Evolutionary conservation across 2,797 vertebrate species (phyloP).

Genomic region (Calcarius lapponicus): DNA sequence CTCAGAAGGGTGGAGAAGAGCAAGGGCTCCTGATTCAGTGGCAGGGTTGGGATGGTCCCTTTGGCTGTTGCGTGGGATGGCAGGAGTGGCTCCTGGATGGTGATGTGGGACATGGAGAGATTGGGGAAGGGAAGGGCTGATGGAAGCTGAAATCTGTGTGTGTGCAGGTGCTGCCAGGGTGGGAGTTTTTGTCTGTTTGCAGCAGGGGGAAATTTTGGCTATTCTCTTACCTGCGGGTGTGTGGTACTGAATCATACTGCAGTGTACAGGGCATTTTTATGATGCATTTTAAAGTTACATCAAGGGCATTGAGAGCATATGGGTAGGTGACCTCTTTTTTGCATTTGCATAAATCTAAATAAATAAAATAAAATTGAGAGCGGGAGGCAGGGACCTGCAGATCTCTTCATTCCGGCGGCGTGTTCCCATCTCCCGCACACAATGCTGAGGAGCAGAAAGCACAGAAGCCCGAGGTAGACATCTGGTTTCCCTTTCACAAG

Average conservation of each 20-base stretch:
- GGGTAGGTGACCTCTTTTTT: conserved; percentile 28
- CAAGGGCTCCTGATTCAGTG: background rate
- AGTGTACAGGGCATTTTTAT: background rate
- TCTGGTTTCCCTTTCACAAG: conserved; percentile 64
- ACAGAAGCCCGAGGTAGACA: conserved; percentile 36
- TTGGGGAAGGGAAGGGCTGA: background rate
- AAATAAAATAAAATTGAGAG: conserved; percentile 18
- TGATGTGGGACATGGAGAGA: background rate
- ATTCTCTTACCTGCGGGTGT: background rate
- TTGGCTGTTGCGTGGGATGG: background rate
- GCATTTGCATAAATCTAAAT: conserved; percentile 66
- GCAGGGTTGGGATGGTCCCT: background rate
- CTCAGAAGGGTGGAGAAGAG: background rate
- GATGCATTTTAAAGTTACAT: conserved; percentile 37
- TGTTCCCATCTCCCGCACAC: background rate
- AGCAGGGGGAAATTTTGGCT: background rate
- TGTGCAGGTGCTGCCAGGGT: background rate
- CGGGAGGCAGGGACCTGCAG: conserved; percentile 14
- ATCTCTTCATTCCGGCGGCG: background rate
- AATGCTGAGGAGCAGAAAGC: conserved; percentile 28
- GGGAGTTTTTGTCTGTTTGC: background rate
- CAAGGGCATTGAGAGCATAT: conserved; percentile 34
- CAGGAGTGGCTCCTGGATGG: background rate
- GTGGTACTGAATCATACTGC: background rate
- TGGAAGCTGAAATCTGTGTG: background rate